Evolutionary conservation across 1,140 invertebrate genomes (phyloP).

Genomic region (Halictus rubicundus): DNA sequence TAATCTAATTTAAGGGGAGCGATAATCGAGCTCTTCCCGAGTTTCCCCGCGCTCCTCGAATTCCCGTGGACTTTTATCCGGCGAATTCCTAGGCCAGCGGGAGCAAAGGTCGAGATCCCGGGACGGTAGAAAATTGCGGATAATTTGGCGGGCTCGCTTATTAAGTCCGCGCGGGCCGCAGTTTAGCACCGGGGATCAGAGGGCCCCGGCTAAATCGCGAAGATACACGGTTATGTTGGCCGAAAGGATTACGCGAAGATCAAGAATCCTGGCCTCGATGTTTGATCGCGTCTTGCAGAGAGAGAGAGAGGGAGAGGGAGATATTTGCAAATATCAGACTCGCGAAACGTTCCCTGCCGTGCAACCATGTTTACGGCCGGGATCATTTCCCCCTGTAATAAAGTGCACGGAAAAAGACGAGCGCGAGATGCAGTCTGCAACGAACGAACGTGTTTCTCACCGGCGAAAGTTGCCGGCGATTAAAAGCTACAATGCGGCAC

Average conservation of each 20-base stretch:
- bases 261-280: constrained; percentile 7
- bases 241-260: constrained; percentile 8
- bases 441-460: not conserved
- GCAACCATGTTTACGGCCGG: not conserved
- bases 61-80: too few species aligned
- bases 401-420: not conserved
- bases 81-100: too few species aligned
- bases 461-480: not conserved
- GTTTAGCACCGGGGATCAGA: not conserved
- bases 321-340: not conserved
- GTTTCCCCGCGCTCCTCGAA: too few species aligned
- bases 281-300: constrained; percentile 13
- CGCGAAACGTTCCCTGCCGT: not conserved
- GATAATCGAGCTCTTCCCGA: too few species aligned
- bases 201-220: not conserved
- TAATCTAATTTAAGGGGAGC: too few species aligned
- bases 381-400: not conserved
- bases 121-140: not conserved
- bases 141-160: not conserved
- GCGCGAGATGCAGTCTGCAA: too few species aligned
- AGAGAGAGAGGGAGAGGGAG: too few species aligned
- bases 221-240: constrained; percentile 1
- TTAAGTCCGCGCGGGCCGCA: not conserved
- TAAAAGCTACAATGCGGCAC: not conserved
- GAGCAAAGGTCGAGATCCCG: too few species aligned